phyloP scores from a whole-genome alignment of 2,888 invertebrate species.

The Metacarcinus magister region DNA sequence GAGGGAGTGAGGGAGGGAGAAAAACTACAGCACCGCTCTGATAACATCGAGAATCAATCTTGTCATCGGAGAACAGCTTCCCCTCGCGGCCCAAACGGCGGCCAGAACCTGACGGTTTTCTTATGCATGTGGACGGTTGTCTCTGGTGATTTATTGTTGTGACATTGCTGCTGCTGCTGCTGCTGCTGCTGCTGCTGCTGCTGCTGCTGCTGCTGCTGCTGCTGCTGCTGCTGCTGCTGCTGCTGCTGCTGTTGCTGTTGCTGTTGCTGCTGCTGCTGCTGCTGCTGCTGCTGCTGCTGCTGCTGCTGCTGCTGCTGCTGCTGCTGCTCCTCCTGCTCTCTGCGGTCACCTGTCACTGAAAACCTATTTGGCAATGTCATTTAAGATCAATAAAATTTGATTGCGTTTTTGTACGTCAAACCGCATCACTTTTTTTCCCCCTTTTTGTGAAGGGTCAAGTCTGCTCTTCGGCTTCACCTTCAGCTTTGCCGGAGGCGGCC shows the following conservation, averaged over 20 bases:
- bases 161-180: not conserved
- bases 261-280: not conserved
- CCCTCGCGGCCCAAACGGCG: constrained; percentile 10
- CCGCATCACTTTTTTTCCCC: constrained; percentile 8
- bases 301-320: not conserved
- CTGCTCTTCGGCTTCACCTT: not conserved
- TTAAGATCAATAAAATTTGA: constrained; percentile 69
- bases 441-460: not conserved
- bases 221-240: not conserved
- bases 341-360: constrained; percentile 52
- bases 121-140: constrained; percentile 56
- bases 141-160: constrained; percentile 64
- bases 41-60: constrained; percentile 68
- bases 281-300: not conserved
- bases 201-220: constrained; percentile 3
- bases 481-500: not conserved
- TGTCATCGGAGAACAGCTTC: constrained; percentile 62
- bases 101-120: constrained; percentile 40
- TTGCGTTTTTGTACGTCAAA: constrained; percentile 59
- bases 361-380: constrained; percentile 66
- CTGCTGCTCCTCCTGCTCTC: not conserved
- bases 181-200: not conserved
- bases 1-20: constrained; percentile 8
- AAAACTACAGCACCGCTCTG: constrained; percentile 42
- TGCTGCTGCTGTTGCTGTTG: not conserved